Base-by-base conservation (phyloP, 2,113 vertebrate genomes). In the Gobiocypris rarus region DNA sequence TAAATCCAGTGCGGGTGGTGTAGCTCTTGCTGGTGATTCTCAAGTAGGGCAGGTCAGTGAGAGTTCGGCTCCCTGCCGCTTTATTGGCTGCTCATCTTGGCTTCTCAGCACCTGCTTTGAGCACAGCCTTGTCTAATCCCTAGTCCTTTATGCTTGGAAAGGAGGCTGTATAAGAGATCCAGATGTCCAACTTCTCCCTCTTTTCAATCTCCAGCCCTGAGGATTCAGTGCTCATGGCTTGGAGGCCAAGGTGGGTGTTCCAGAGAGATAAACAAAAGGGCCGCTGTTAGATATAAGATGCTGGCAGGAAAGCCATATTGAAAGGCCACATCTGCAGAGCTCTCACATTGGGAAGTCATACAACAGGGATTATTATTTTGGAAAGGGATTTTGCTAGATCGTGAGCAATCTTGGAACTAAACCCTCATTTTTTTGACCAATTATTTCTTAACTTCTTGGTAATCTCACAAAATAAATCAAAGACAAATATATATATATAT, bases 201-300 rank as follows among this genome's bases (percentile, higher is more conserved):
- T 84, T 74, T 84, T 84, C 61, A 48, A 3, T 75, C 17, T 85
- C 58, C 81, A 75, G 75, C 34, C 67, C 65, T 48, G 67, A 85
- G 69, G 63, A 87, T 75, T 85, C 83, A 41, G 73, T 26, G 67
- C 28, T 63, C 58, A 65, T 11, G 65, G 56, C 54, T 84, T 85
- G 76, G 58, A 80, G 38, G 75, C 84, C 84, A 75, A 84, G 69
- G 52, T 71, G 70, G 65, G 75, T 87, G 86, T 83, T 85, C 75
- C n/a, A 58, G 75, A 63, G 84, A 87, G 86, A 87, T 87, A 87
- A 85, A 85, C 59, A 75, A 81, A 87, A 85, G 69, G n/a, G 38
- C 70, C 13, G 34, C 73, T 28, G 83, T 80, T 82, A 4, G 22
- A 83, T 74, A 38, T 48, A 81, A 82, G 80, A 80, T 67, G 31